A percentile compares a stretch with the other conserved stretches of the same genome.
phyloP scores from a whole-genome alignment of 2,113 vertebrate species.

The Bambusicola thoracicus region DNA sequence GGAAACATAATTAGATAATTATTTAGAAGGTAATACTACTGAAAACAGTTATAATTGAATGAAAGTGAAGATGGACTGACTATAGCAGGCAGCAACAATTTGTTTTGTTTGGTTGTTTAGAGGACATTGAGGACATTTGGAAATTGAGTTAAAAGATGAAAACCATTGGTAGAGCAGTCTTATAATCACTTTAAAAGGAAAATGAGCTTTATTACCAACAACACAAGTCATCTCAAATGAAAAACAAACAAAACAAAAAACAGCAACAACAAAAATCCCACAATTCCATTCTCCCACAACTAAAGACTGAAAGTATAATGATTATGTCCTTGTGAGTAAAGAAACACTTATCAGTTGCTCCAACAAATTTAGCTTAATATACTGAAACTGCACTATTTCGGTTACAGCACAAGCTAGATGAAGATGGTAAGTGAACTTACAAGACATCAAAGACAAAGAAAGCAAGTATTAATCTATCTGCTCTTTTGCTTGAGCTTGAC shows the following conservation, averaged over 20 bases:
- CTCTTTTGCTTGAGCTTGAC: background rate
- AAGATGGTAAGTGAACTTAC: background rate
- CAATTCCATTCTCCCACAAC: background rate
- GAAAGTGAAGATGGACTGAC: background rate
- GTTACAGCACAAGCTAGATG: background rate
- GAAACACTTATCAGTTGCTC: background rate
- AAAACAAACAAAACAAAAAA: background rate
- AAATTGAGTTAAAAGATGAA: constrained; percentile 27
- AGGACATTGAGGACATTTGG: constrained; percentile 8
- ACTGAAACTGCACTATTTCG: background rate
- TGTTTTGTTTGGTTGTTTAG: background rate
- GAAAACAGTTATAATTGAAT: constrained; percentile 32
- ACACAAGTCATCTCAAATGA: background rate
- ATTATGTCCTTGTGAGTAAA: background rate
- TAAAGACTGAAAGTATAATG: background rate
- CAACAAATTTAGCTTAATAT: background rate
- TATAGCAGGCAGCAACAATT: background rate
- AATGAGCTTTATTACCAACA: background rate
- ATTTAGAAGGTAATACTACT: background rate
- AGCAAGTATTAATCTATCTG: background rate
- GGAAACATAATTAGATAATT: constrained; percentile 10
- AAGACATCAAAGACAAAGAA: background rate
- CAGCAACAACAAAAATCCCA: background rate
- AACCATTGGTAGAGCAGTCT: background rate
- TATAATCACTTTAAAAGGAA: constrained; percentile 2